phyloP scores from a whole-genome alignment of 2,113 vertebrate species.

The Hydropotes inermis region DNA sequence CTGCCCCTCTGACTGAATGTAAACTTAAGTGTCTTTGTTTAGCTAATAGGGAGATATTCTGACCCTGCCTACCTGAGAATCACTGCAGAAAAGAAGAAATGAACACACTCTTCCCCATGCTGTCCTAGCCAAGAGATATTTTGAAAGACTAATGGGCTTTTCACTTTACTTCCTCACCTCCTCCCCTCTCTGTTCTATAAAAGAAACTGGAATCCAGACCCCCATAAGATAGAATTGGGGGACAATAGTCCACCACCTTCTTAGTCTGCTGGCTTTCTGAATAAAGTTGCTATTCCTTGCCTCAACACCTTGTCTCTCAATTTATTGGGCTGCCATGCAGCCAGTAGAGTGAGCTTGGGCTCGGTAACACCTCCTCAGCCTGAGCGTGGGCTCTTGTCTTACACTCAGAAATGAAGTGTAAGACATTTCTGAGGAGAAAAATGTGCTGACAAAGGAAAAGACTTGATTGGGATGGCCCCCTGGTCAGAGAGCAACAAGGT shows the following conservation, averaged over 20 bases:
- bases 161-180: not conserved
- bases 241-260: not conserved
- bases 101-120: not conserved
- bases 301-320: not conserved
- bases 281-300: not conserved
- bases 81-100: not conserved
- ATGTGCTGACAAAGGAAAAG: not conserved
- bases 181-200: not conserved
- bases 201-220: not conserved
- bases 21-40: not conserved
- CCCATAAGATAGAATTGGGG: not conserved
- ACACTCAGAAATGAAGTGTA: not conserved
- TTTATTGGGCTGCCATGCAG: not conserved
- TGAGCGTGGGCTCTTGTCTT: not conserved
- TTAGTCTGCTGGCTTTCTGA: fast-evolving
- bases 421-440: not conserved
- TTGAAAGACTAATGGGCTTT: not conserved
- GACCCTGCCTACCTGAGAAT: not conserved
- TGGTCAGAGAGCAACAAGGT: not conserved
- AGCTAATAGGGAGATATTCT: not conserved
- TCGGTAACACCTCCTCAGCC: fast-evolving
- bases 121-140: not conserved
- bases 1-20: not conserved
- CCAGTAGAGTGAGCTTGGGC: not conserved
- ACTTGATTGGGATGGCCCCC: not conserved